A percentile compares a stretch with the other conserved stretches of the same genome.
Conservation (phyloP, 2,888 invertebrate species). For the Pterostichus madidus region DNA sequence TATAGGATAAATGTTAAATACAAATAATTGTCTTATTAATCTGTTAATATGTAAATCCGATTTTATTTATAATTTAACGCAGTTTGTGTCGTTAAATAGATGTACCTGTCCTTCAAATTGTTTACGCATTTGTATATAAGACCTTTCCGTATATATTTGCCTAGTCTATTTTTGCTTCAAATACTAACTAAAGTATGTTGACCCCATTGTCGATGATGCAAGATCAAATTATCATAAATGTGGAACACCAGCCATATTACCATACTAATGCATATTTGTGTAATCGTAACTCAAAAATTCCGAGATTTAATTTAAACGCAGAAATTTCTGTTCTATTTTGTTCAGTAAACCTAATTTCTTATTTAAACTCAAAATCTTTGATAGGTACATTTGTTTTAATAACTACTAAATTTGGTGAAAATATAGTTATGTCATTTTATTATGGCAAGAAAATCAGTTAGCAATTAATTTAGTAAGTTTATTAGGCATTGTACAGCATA, state of each 20-base stretch:
- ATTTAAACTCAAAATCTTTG: not conserved
- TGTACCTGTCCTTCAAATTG: slow-evolving; percentile 44
- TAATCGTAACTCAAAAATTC: not conserved
- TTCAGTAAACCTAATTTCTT: too few species aligned
- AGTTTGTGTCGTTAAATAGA: not conserved
- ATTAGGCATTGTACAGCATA: not conserved
- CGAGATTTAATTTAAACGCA: too few species aligned
- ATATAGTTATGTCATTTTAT: slow-evolving; percentile 27
- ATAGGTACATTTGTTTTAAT: slow-evolving; percentile 10
- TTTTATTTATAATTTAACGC: slow-evolving; percentile 4
- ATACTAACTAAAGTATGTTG: slow-evolving; percentile 39
- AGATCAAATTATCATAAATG: slow-evolving; percentile 18
- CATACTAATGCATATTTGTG: not conserved
- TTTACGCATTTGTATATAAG: slow-evolving; percentile 46
- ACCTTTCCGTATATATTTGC: slow-evolving; percentile 51
- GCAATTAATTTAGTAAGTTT: not conserved
- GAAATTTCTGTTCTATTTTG: too few species aligned
- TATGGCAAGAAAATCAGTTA: not conserved
- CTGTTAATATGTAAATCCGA: not conserved
- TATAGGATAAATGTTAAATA: too few species aligned
- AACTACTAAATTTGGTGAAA: slow-evolving; percentile 1
- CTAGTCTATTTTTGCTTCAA: slow-evolving; percentile 50
- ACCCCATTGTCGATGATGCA: slow-evolving; percentile 47
- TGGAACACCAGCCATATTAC: slow-evolving; percentile 6
- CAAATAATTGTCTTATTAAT: too few species aligned